A percentile compares a stretch with the other conserved stretches of the same genome.
Conservation (phyloP, 2,797 vertebrate species). For the Cheracebus regulus region DNA sequence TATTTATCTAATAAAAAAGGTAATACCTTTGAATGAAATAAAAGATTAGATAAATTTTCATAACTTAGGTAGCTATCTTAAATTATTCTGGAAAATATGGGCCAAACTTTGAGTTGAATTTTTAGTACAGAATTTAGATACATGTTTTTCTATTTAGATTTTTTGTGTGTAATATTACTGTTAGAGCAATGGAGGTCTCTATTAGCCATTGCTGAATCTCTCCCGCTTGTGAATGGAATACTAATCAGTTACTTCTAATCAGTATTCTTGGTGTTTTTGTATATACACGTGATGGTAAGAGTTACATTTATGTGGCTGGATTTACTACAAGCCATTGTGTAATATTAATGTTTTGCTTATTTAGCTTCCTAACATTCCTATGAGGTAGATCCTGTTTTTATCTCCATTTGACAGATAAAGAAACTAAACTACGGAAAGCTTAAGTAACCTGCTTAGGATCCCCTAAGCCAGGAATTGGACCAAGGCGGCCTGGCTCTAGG, state of each 20-base stretch:
- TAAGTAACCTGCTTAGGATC: background rate
- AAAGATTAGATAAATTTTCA: background rate
- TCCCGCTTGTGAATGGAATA: background rate
- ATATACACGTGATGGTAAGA: background rate
- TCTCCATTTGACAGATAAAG: background rate
- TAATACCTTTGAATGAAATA: background rate
- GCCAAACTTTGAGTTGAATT: background rate
- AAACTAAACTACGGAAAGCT: background rate
- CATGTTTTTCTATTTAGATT: background rate
- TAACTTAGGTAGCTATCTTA: background rate
- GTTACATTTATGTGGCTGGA: background rate
- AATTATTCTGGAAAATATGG: background rate
- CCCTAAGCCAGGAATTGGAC: background rate
- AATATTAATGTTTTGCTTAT: background rate
- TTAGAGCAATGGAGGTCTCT: background rate
- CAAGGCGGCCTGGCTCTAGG: background rate
- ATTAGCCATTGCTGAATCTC: background rate
- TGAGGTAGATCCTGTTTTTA: background rate
- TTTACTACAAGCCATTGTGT: background rate
- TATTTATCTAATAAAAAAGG: background rate
- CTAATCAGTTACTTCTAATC: background rate
- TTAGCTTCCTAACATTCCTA: background rate
- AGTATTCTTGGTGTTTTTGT: background rate
- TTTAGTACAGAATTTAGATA: background rate
- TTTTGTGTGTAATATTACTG: background rate